Percentiles rank a stretch among this genome's conserved stretches.
phyloP scores from a whole-genome alignment of 2,888 invertebrate genomes.

The Tipula lateralis region DNA sequence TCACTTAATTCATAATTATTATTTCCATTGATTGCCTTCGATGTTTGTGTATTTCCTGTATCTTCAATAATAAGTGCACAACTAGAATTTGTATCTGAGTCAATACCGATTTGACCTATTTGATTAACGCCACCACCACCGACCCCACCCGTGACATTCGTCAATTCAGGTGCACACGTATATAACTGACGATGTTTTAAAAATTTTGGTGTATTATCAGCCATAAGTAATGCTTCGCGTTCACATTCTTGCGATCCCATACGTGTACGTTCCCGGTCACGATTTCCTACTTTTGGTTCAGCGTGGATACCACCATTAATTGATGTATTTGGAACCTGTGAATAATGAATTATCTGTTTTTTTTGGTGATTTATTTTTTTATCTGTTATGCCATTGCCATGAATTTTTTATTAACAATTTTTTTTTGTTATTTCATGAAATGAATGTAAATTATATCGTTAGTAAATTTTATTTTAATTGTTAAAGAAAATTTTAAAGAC shows the following conservation, averaged over 20 bases:
- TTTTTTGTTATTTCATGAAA: neutral
- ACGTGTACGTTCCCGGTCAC: slow-evolving; percentile 37
- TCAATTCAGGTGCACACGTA: slow-evolving; percentile 34
- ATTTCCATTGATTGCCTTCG: slow-evolving; percentile 65
- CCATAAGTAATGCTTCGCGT: slow-evolving; percentile 37
- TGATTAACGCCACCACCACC: slow-evolving; percentile 32
- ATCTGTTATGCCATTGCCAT: neutral
- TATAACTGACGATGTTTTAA: slow-evolving; percentile 37
- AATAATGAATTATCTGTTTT: slow-evolving; percentile 20
- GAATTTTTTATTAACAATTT: neutral
- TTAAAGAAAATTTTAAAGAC: neutral
- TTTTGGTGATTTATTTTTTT: neutral
- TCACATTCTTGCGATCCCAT: slow-evolving; percentile 39
- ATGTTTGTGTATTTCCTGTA: slow-evolving; percentile 40
- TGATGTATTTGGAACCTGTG: slow-evolving; percentile 36
- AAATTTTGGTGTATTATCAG: slow-evolving; percentile 37
- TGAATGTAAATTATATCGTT: neutral
- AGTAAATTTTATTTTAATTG: neutral
- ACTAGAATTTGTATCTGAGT: slow-evolving; percentile 56
- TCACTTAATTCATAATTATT: slow-evolving; percentile 77
- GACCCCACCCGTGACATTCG: neutral
- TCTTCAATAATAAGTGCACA: slow-evolving; percentile 54
- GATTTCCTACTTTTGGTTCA: slow-evolving; percentile 38
- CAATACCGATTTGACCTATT: slow-evolving; percentile 51
- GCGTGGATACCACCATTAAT: slow-evolving; percentile 38